Percentiles rank a stretch among this genome's conserved stretches.
These are phyloP conservation scores for Dromiciops gliroides DNA, from an alignment of 2,113 vertebrate species.

Conservation along the genomic window DNA sequence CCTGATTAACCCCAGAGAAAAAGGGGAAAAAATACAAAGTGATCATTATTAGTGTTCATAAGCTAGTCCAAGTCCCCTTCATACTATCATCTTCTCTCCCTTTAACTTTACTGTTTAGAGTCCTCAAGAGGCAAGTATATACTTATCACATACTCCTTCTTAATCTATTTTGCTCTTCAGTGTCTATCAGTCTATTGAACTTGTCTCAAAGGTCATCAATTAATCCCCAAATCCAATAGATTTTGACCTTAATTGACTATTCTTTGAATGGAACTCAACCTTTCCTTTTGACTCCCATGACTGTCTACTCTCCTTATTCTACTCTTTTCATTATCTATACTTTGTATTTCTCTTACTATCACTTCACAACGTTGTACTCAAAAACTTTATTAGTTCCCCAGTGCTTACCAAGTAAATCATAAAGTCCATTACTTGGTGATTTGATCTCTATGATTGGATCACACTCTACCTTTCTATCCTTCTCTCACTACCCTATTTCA, in stretches of 20 bases:
- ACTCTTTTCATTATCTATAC: not conserved
- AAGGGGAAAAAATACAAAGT: not conserved
- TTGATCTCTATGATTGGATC: not conserved
- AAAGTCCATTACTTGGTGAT: fast-evolving
- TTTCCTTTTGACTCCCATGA: not conserved
- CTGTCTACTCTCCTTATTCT: not conserved
- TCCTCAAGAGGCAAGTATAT: not conserved
- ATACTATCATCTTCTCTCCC: not conserved
- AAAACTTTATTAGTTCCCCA: not conserved
- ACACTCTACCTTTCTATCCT: not conserved
- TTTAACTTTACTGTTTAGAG: not conserved
- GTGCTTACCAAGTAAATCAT: not conserved
- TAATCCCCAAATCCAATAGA: not conserved
- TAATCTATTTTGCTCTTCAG: not conserved
- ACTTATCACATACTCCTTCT: not conserved
- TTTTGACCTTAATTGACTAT: not conserved
- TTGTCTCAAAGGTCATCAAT: not conserved
- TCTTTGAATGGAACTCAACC: not conserved
- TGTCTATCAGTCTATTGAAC: not conserved
- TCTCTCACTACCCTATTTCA: not conserved
- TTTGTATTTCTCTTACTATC: not conserved
- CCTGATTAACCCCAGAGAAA: too few relatives aligned
- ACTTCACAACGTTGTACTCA: not conserved
- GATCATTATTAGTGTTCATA: not conserved
- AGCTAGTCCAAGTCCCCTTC: not conserved